Conservation (phyloP, 2,797 vertebrate species). For the Monodelphis domestica region DNA sequence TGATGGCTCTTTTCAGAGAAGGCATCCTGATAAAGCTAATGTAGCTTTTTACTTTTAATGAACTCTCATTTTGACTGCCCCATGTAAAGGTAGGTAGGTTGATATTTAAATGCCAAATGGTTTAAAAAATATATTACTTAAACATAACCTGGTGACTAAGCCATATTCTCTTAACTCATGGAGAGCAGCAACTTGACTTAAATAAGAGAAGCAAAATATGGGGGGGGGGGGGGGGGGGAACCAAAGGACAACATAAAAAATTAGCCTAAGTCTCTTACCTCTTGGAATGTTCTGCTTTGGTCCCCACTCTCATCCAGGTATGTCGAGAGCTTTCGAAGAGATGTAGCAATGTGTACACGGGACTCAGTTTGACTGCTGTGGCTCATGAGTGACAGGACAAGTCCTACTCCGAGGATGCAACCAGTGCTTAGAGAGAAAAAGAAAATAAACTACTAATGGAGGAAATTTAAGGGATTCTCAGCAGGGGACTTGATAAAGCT, state of each 20-base stretch:
- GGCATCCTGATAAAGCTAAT: constrained; percentile 16
- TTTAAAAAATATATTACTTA: constrained; percentile 34
- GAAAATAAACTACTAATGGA: constrained; percentile 23
- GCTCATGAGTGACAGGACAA: constrained; percentile 91
- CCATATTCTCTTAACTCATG: constrained; percentile 7
- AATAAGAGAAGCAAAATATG: not conserved
- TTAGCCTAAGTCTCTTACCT: constrained; percentile 85
- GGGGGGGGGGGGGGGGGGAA: not conserved
- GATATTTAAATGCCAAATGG: constrained; percentile 41
- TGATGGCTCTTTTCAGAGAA: constrained; percentile 22
- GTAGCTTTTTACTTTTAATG: constrained; percentile 24
- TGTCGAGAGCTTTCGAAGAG: constrained; percentile 86
- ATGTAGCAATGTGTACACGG: constrained; percentile 81
- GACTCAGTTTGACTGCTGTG: constrained; percentile 86
- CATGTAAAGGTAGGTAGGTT: constrained; percentile 24
- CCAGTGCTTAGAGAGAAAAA: constrained; percentile 87
- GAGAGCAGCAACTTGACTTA: not conserved
- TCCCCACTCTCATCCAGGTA: constrained; percentile 87
- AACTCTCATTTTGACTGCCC: constrained; percentile 41
- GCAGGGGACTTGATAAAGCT: fast-evolving
- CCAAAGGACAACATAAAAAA: not conserved
- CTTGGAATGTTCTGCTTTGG: constrained; percentile 91
- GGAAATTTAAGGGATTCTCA: not conserved
- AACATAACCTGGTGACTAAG: not conserved
- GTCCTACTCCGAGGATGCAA: constrained; percentile 92